Evolutionary conservation across 2,888 invertebrate genomes (phyloP).

Genomic region (Euplexia lucipara): DNA sequence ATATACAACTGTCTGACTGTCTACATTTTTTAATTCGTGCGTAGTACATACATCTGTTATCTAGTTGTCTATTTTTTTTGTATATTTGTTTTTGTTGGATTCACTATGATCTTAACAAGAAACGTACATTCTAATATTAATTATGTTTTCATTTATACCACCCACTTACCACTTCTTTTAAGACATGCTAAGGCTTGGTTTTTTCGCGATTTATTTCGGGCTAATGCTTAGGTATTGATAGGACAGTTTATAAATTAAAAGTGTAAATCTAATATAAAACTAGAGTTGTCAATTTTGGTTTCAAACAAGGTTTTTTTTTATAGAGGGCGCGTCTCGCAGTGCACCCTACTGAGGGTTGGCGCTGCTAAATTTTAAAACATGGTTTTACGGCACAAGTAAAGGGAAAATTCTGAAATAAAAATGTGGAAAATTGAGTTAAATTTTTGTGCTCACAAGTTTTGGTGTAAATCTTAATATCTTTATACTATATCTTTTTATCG

Average conservation of each 20-base stretch:
- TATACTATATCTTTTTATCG: too few relatives aligned
- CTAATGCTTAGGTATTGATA: conserved; percentile 21
- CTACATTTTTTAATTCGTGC: conserved; percentile 38
- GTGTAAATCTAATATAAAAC: conserved; percentile 6
- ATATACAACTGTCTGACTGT: conserved; percentile 52
- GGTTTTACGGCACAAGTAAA: too few relatives aligned
- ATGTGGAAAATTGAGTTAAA: too few relatives aligned
- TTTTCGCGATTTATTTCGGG: conserved; percentile 17
- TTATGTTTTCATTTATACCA: conserved; percentile 33
- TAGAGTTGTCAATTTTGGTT: too few relatives aligned
- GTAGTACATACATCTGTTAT: conserved; percentile 44
- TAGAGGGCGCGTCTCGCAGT: too few relatives aligned
- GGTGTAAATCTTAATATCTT: too few relatives aligned
- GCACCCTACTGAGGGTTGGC: too few relatives aligned
- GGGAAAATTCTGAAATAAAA: too few relatives aligned
- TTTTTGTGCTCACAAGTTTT: too few relatives aligned
- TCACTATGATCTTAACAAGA: conserved; percentile 47
- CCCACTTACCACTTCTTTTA: conserved; percentile 21
- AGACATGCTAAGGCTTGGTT: conserved; percentile 7
- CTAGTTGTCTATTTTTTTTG: conserved; percentile 25
- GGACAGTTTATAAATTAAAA: neutral
- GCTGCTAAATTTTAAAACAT: too few relatives aligned
- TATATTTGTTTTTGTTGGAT: conserved; percentile 31
- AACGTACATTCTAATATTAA: conserved; percentile 21
- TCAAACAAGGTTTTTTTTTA: too few relatives aligned